These are phyloP conservation scores for Gymnothorax javanicus DNA, from an alignment of 2,797 vertebrate genomes.

Conservation along the genomic window DNA sequence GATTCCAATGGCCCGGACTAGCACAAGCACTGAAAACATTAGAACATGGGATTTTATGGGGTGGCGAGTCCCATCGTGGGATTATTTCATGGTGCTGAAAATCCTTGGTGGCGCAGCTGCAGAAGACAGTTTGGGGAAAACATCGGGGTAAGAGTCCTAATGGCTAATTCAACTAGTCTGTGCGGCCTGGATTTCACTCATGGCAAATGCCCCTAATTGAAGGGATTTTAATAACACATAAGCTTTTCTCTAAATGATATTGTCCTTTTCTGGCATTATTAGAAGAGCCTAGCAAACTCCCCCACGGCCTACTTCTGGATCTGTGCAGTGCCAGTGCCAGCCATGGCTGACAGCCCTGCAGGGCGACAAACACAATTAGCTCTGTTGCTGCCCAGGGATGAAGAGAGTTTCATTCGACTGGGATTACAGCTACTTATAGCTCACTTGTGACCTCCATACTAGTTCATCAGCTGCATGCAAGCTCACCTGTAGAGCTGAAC, in stretches of 20 bases:
- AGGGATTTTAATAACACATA: conserved; percentile 48
- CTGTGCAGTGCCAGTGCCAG: no score
- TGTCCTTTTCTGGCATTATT: conserved; percentile 50
- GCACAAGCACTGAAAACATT: no score
- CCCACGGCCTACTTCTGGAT: no score
- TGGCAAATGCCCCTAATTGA: conserved; percentile 21
- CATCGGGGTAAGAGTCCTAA: background rate
- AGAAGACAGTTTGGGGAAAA: no score
- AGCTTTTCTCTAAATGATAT: conserved; percentile 41
- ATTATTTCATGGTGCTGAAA: no score
- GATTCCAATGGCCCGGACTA: no score
- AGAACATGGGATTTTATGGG: no score
- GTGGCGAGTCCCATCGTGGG: no score
- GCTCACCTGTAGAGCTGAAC: background rate
- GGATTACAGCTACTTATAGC: background rate
- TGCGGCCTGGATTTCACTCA: background rate
- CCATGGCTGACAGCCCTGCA: no score
- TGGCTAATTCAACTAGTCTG: background rate
- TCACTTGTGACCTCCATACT: background rate
- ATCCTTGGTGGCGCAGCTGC: no score
- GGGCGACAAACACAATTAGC: background rate
- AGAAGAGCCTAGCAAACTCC: conserved; percentile 30
- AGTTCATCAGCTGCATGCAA: background rate
- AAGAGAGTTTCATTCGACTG: background rate
- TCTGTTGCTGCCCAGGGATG: background rate